Base-by-base conservation (phyloP, 2,797 vertebrate genomes). In the Microcaecilia unicolor region DNA sequence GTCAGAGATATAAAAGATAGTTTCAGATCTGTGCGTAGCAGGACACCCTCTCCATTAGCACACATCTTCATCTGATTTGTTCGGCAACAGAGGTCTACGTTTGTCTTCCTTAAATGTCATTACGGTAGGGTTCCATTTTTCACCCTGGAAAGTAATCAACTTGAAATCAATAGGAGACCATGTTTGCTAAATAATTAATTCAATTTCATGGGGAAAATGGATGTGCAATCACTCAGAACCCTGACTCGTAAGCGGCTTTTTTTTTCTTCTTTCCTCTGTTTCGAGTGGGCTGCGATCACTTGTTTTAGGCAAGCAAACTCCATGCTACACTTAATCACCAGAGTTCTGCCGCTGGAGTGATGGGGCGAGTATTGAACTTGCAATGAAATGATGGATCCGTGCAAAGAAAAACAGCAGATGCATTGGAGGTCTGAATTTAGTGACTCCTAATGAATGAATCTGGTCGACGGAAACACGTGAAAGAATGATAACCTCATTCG, bases 141-240 rank as follows among this genome's bases (percentile, higher is more conserved):
- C 57, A 33, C n/a, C 39, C 59, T 43, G 55, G 36, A 58, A 73
- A 57, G 44, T 49, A 52, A 51, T 37, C 58, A 18, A 9, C 31
- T 19, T 25, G 4, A 44, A 59, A 58, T 50, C 46, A 50, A 36
- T 45, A 58, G 43, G 13, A 67, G 64, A 37, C 6, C 34, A 41
- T 26, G 45, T 50, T 60, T 61, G 20, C 34, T 58, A 61, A 61
- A 55, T 32, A 61, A 61, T 58, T 48, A 70, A 70, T 54, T 67
- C 32, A 44, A 30, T 62, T 67, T 67, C 34, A 48, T 25, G 42
- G 21, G 28, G 34, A 68, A 66, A 70, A 22, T 43, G 8, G 34
- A 40, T 65, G 20, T 21, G 12, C 15, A 30, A 34, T 41, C 55
- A 64, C 54, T 42, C 44, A 56, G 46, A 50, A 58, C 51, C 9